phyloP scores from a whole-genome alignment of 2,113 vertebrate genomes.

The Ochotona princeps region DNA sequence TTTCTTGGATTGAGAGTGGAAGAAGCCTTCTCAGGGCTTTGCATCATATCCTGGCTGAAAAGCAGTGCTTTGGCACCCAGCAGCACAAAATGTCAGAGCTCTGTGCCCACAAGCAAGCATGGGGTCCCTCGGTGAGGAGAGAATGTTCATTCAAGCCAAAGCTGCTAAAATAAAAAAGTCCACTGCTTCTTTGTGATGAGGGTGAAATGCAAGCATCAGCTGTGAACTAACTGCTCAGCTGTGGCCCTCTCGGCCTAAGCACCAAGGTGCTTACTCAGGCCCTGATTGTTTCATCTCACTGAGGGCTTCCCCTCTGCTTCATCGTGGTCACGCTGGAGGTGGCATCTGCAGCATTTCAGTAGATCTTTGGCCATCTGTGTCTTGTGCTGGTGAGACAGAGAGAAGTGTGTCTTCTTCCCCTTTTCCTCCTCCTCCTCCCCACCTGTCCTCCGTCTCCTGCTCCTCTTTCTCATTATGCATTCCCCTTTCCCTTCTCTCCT shows the following conservation, averaged over 20 bases:
- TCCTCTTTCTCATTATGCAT: too few species aligned
- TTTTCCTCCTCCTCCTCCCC: not conserved
- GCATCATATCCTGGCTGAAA: not conserved
- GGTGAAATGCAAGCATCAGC: not conserved
- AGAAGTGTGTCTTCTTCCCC: constrained; percentile 8
- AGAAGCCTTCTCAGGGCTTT: not conserved
- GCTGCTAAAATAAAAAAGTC: not conserved
- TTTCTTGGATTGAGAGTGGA: not conserved
- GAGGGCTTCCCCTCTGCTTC: not conserved
- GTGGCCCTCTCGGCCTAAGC: not conserved
- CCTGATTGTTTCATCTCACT: not conserved
- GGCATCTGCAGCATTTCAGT: not conserved
- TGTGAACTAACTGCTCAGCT: not conserved
- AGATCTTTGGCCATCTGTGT: constrained; percentile 46
- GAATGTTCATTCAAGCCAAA: not conserved
- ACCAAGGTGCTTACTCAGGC: not conserved
- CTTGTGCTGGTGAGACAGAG: constrained; percentile 40
- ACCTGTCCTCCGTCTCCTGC: too few species aligned
- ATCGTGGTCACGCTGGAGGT: not conserved
- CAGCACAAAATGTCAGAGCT: accelerated
- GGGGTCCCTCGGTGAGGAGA: not conserved
- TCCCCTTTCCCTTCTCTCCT: too few species aligned
- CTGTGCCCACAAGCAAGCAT: not conserved
- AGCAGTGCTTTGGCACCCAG: not conserved
- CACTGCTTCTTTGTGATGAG: not conserved